A percentile compares a stretch with the other conserved stretches of the same genome.
Conservation (phyloP, 2,113 vertebrate genomes). For the Scartelaos histophorus region DNA sequence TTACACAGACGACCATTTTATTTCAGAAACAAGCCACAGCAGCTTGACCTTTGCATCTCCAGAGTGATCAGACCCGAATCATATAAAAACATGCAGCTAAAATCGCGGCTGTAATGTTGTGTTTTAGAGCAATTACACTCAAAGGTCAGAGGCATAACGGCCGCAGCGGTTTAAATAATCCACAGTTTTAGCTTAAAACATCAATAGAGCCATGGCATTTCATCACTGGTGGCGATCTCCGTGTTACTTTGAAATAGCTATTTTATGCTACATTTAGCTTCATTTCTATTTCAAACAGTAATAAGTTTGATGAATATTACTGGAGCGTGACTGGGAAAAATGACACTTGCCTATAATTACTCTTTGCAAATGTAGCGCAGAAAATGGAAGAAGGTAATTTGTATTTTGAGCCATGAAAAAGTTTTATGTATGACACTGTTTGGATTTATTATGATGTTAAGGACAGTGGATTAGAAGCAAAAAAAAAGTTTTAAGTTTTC, state of each 20-base stretch:
- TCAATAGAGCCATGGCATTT: neutral
- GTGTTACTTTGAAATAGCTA: neutral
- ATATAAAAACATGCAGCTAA: neutral
- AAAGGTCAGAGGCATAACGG: neutral
- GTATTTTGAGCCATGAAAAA: neutral
- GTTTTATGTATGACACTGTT: neutral
- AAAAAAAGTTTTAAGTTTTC: neutral
- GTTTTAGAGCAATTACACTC: neutral
- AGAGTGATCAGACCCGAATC: neutral
- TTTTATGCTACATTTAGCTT: slow-evolving; percentile 5
- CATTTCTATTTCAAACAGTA: slow-evolving; percentile 3
- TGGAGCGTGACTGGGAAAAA: neutral
- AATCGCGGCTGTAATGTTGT: neutral
- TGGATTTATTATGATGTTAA: neutral
- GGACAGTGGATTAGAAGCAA: neutral
- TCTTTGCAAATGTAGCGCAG: neutral
- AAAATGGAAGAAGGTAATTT: neutral
- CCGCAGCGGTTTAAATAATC: neutral
- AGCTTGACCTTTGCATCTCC: neutral
- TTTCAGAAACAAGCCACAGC: neutral
- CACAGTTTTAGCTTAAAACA: neutral
- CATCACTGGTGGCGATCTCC: neutral
- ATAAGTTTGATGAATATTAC: neutral
- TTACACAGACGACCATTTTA: neutral
- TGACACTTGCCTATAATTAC: neutral